phyloP scores from a whole-genome alignment of 2,888 invertebrate species.

The Ophioninae sp. region DNA sequence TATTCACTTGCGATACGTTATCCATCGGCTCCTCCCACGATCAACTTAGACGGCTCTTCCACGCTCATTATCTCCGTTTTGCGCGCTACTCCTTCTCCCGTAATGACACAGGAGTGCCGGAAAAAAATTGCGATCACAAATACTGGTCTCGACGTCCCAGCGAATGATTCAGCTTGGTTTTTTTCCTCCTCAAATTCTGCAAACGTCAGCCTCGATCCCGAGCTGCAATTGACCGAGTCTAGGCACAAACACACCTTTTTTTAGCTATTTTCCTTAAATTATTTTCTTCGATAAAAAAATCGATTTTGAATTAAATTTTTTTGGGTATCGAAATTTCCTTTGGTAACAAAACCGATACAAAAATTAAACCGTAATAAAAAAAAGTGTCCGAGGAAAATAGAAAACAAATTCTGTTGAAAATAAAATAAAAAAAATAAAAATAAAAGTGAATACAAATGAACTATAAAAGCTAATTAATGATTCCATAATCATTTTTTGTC shows the following conservation, averaged over 20 bases:
- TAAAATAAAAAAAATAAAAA: neutral
- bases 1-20: neutral
- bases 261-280: neutral
- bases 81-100: neutral
- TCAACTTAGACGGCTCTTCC: neutral
- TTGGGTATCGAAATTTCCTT: too few species aligned
- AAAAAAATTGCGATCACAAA: neutral
- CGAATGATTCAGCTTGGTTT: neutral
- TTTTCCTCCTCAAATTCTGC: neutral
- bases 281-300: too few species aligned
- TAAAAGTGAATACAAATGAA: neutral
- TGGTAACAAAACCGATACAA: too few species aligned
- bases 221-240: neutral
- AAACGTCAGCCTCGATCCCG: slow-evolving; percentile 8
- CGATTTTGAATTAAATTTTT: too few species aligned
- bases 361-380: too few species aligned
- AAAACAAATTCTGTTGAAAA: neutral
- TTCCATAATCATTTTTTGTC: too few species aligned
- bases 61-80: slow-evolving; percentile 1
- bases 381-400: neutral
- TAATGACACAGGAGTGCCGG: neutral
- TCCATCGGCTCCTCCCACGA: neutral
- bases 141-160: too few species aligned
- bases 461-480: too few species aligned
- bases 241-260: neutral